Evolutionary conservation across 2,888 invertebrate species (phyloP).

Genomic region (Micoletzkya japonica): DNA sequence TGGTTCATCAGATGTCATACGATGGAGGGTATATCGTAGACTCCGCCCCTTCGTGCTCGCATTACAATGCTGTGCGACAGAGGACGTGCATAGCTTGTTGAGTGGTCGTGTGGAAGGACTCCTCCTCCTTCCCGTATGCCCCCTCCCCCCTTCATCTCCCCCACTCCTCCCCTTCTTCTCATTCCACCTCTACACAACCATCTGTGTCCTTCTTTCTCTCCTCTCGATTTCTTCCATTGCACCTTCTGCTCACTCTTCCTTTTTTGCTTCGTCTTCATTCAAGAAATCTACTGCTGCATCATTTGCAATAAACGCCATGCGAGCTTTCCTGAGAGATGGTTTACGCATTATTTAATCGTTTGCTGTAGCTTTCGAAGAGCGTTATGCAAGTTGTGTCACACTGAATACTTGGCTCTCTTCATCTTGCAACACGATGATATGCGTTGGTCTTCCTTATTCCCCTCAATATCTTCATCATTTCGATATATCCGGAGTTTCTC

Average conservation of each 20-base stretch:
- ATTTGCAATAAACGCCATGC: not conserved
- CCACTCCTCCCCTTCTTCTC: not conserved
- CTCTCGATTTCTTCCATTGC: not conserved
- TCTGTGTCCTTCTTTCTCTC: not conserved
- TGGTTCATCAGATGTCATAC: not conserved
- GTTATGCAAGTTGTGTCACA: not conserved
- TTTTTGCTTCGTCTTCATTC: not conserved
- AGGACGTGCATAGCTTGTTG: not conserved
- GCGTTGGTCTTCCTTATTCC: no score
- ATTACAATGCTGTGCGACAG: conserved; percentile 2
- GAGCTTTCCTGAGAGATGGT: no score
- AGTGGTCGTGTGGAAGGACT: not conserved
- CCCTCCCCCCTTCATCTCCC: not conserved
- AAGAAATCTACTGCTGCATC: not conserved
- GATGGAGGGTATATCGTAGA: not conserved
- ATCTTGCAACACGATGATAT: no score
- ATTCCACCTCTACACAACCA: not conserved
- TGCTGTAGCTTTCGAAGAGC: no score
- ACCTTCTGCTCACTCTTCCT: not conserved
- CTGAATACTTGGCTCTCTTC: not conserved
- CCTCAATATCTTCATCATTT: no score
- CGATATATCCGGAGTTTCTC: no score
- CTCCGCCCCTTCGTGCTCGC: not conserved
- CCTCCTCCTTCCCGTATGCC: not conserved
- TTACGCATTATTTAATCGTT: no score